Percentiles rank a stretch among this genome's conserved stretches.
Conservation (phyloP, 2,113 vertebrate genomes). For the Pao palembangensis region DNA sequence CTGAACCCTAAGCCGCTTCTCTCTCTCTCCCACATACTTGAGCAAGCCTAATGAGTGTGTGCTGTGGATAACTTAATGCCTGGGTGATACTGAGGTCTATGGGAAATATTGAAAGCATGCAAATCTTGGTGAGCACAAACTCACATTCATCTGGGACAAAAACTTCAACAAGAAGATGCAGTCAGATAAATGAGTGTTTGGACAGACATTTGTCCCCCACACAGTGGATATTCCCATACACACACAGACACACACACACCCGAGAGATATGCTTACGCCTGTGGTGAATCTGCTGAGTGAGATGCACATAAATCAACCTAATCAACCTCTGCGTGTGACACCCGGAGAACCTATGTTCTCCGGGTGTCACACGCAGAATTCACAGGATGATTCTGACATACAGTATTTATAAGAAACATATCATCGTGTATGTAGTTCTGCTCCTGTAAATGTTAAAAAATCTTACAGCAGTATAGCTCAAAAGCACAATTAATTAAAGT, state of each 20-base stretch:
- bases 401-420: conserved; percentile 34
- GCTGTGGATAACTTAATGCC: conserved; percentile 35
- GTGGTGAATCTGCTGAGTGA: conserved; percentile 55
- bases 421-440: conserved; percentile 25
- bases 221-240: conserved; percentile 1
- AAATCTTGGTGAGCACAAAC: conserved; percentile 12
- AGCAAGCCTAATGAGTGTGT: conserved; percentile 34
- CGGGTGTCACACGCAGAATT: conserved; percentile 42
- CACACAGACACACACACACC: conserved; percentile 47
- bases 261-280: conserved; percentile 40
- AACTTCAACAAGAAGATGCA: conserved; percentile 16
- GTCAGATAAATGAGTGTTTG: conserved; percentile 21
- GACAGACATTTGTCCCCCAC: conserved; percentile 34
- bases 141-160: conserved; percentile 24
- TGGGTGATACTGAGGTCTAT: conserved; percentile 16
- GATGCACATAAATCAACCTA: conserved; percentile 53
- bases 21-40: conserved; percentile 28
- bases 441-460: too few relatives aligned
- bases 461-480: too few relatives aligned
- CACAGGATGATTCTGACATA: conserved; percentile 26
- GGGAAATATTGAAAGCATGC: conserved; percentile 19
- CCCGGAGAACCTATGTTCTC: conserved; percentile 41
- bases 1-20: conserved; percentile 42
- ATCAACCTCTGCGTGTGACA: too few relatives aligned
- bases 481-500: too few relatives aligned